Percentiles rank a stretch among this genome's conserved stretches.
Conservation (phyloP, 2,797 vertebrate genomes). For the Pseudocheirus occidentalis region DNA sequence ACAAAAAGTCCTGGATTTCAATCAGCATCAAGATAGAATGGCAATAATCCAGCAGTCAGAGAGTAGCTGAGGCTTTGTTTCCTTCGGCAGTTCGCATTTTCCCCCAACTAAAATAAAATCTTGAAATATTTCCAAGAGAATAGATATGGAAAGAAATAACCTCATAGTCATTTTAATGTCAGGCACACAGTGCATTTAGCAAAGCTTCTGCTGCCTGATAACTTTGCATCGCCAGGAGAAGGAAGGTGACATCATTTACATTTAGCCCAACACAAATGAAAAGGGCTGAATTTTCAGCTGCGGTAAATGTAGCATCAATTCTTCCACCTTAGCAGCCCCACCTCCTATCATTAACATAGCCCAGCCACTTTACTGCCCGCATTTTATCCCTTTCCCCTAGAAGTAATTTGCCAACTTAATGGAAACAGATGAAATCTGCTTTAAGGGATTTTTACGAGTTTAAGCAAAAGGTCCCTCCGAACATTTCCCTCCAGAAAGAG, state of each 20-base stretch:
- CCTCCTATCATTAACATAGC: conserved; percentile 81
- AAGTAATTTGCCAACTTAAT: conserved; percentile 83
- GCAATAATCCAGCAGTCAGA: conserved; percentile 77
- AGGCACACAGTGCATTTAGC: conserved; percentile 72
- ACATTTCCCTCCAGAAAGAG: conserved; percentile 69
- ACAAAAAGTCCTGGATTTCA: conserved; percentile 84
- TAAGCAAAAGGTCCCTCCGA: conserved; percentile 74
- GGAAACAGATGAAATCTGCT: conserved; percentile 82
- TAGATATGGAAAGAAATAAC: conserved; percentile 80
- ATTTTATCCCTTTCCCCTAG: conserved; percentile 79
- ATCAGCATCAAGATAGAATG: conserved; percentile 80
- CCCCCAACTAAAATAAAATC: conserved; percentile 72
- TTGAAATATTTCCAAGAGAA: conserved; percentile 75
- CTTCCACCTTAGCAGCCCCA: conserved; percentile 74
- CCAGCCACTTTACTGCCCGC: conserved; percentile 71
- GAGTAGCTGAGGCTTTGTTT: conserved; percentile 74
- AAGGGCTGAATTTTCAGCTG: conserved; percentile 80
- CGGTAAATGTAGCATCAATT: conserved; percentile 80
- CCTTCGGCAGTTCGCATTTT: conserved; percentile 70
- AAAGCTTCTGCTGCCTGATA: conserved; percentile 76
- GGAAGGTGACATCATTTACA: conserved; percentile 83
- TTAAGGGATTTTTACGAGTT: conserved; percentile 80
- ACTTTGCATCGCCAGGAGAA: conserved; percentile 80
- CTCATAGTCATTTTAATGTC: conserved; percentile 80
- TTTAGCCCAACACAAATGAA: conserved; percentile 81